Evolutionary conservation across 1,140 invertebrate species (phyloP), one percentile per base, ranked within the genome.

Genomic region (Trachymyrmex septentrionalis): DNA sequence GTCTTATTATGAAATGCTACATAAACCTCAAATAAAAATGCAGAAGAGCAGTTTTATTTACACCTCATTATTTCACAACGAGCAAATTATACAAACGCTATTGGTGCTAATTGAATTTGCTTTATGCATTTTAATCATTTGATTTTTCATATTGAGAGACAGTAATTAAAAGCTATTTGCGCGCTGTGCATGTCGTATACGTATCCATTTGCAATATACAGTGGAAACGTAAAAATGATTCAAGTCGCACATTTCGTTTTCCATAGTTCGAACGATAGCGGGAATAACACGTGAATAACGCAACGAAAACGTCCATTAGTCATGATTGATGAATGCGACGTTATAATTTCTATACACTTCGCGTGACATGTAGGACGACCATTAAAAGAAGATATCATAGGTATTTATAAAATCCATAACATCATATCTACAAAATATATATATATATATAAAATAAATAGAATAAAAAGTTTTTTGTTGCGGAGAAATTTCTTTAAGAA

Each of bases 271-370:
- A 82, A 73, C 24, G 55, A 69, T 55, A 14, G 9, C n/a, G 14
- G 3, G 27, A 66, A 73, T 57, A 81, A 78, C 76, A 27, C 19
- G 24, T 9, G 14, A 44, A 69, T 50, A 69, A 66, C 61, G 34
- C 21, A 50, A 55, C 71, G 34, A n/a, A 57, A 27, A 3, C 61
- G 19, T 48, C 24, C n/a, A 24, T 75, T 27, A 75, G 21, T 7
- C 24, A 21, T 16, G 55, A 82, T 82, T 82, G 78, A 72, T 61
- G 38, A 75, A 84, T 63, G 24, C 14, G 55, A 84, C 14, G 48
- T 69, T 30, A 69, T 38, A 50, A 81, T 9, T 71, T 44, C 21
- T 57, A 38, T 55, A 80, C 7, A n/a, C 66, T 53, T 80, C 27
- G 2, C 30, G n/a, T 69, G 44, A 78, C 44, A 38, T 3, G 14